Evolutionary conservation across 2,113 vertebrate species (phyloP).

Genomic region (Eclectus roratus): DNA sequence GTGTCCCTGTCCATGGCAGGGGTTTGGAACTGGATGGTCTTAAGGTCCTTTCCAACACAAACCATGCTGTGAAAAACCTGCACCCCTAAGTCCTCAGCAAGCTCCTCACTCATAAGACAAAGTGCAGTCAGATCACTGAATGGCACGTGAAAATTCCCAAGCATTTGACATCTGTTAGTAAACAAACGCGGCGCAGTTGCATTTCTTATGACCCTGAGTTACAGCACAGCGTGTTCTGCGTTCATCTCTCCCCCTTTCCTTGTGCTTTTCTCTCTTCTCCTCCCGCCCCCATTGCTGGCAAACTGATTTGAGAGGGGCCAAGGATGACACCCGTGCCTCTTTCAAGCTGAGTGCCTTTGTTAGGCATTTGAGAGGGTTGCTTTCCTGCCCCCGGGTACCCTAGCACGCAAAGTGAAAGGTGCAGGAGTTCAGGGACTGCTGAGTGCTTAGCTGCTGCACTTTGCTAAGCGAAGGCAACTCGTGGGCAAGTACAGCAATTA

Average conservation of each 20-base stretch:
- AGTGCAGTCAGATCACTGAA: background rate
- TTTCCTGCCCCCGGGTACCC: conserved; percentile 47
- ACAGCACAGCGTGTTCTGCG: background rate
- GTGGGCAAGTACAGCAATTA: conserved; percentile 32
- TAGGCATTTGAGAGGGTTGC: background rate
- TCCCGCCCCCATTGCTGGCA: background rate
- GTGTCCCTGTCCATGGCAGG: background rate
- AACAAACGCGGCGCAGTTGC: background rate
- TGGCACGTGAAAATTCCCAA: background rate
- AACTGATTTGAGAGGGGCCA: conserved; percentile 32
- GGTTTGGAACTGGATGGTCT: background rate
- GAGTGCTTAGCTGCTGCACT: conserved; percentile 38
- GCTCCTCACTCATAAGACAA: background rate
- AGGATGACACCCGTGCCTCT: background rate
- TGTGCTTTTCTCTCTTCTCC: background rate
- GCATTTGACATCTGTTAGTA: conserved; percentile 49
- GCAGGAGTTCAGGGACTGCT: conserved; percentile 4
- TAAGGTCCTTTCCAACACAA: background rate
- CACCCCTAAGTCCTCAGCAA: background rate
- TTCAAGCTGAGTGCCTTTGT: conserved; percentile 51
- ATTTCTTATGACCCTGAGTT: conserved; percentile 11
- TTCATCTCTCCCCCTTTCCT: background rate
- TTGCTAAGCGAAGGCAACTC: conserved; percentile 3
- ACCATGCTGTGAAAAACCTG: background rate
- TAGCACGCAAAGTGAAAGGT: conserved; percentile 17